phyloP scores from a whole-genome alignment of 2,888 invertebrate genomes.

The Drosophila paranaensis region DNA sequence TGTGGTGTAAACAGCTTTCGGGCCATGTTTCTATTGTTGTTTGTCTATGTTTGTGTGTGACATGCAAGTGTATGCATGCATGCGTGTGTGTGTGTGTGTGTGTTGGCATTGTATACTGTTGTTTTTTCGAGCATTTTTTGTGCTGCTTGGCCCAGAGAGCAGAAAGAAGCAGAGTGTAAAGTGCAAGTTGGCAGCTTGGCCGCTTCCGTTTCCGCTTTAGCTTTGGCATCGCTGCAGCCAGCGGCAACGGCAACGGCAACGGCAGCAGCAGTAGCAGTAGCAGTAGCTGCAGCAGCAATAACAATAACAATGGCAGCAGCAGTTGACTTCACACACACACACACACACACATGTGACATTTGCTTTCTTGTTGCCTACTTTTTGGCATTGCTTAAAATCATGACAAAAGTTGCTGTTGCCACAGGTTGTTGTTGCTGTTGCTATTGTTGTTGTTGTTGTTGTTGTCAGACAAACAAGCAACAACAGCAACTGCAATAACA shows the following conservation, averaged over 20 bases:
- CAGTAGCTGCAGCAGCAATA: constrained; percentile 41
- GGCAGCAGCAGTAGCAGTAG: constrained; percentile 31
- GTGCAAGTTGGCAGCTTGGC: constrained; percentile 71
- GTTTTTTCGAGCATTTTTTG: constrained; percentile 31
- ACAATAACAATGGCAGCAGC: constrained; percentile 40
- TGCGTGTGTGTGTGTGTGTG: constrained; percentile 22
- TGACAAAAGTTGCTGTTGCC: constrained; percentile 50
- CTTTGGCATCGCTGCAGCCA: constrained; percentile 54
- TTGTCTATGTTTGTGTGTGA: constrained; percentile 37
- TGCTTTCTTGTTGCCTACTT: constrained; percentile 50
- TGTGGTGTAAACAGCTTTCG: constrained; percentile 55
- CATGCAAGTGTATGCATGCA: constrained; percentile 1
- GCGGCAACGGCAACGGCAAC: constrained; percentile 30
- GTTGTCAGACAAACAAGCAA: constrained; percentile 12
- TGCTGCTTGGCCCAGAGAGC: constrained; percentile 8
- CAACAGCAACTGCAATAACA: constrained; percentile 40
- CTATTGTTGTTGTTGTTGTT: constrained; percentile 23
- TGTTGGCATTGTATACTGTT: constrained; percentile 44
- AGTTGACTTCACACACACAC: constrained; percentile 43
- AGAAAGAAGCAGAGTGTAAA: constrained; percentile 64
- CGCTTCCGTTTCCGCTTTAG: constrained; percentile 68
- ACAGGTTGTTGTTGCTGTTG: constrained; percentile 54
- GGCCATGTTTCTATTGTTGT: constrained; percentile 60
- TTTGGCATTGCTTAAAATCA: constrained; percentile 58
- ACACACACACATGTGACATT: constrained; percentile 26